Base-by-base conservation (phyloP, 2,113 vertebrate species). In the Pelobates fuscus region DNA sequence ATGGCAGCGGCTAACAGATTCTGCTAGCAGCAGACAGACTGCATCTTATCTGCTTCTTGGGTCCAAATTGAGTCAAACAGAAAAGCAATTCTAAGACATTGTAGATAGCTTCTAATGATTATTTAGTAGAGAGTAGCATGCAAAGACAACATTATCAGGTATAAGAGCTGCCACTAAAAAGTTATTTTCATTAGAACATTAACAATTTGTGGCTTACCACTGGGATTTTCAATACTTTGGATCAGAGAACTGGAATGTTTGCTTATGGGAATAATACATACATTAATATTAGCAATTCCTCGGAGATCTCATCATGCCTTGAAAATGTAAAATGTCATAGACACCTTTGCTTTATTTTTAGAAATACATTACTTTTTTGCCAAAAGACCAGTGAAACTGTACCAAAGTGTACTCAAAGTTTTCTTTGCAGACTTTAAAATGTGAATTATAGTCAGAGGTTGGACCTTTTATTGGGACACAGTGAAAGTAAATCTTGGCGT, bases 401-500 rank as follows among this genome's bases (percentile, higher is more conserved):
- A 5, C 43, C 27, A 25, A 37, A 25, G n/a, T n/a, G n/a, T n/a
- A n/a, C n/a, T n/a, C 8, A 26, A 12, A 77, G 37, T 71, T 25
- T 6, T 63, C 65, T 61, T 24, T 20, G 14, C 5, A 79, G 68
- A 29, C 26, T 41, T 0, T 63, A 68, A 2, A 49, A 59, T 49
- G 70, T 71, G 2, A 80, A 84, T 75, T 25, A 32, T 23, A 57
- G 61, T 76, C 64, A 32, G 75, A 65, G 60, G 44, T 41, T 75
- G 41, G 52, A 27, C 55, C 4, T 32, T 62, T 73, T 62, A 68
- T 55, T 67, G 64, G 62, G 27, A 37, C 76, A 75, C 26, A 55
- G 63, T 75, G 72, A 67, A 75, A 75, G 72, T 68, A 68, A 76
- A 76, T 76, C 73, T 76, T 76, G 54, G 55, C 65, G 25, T 68